Evolutionary conservation across 2,797 vertebrate genomes (phyloP), one percentile per base, ranked within the genome.

Genomic region (Leuciscus waleckii): DNA sequence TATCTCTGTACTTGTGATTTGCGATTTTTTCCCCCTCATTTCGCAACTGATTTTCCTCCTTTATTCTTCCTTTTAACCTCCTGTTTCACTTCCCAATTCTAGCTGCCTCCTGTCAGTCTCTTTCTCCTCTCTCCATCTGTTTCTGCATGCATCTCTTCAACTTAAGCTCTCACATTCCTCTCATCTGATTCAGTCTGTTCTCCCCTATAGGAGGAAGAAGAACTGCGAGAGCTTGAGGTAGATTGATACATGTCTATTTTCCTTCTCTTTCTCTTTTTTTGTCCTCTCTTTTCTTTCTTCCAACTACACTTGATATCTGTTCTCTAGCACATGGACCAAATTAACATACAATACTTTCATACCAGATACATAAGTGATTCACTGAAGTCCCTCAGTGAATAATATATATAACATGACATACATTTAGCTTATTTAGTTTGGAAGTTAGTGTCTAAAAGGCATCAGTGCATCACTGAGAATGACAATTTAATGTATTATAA

Each of bases 161-260:
- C 69, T 37, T 39, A 49, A 68, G 43, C 69, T 84, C n/a, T 83
- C 56, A 68, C 61, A n/a, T 26, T 46, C 80, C 29, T n/a, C 49
- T 56, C 76, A 68, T 73, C 46, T 86, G 51, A 82, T 69, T 58
- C 74, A 49, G 19, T 94, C 88, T 94, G 85, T 94, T 88, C 90
- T 92, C 90, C 83, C 84, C 87, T 93, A 63, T 92, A 96, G 95
- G 95, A 96, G 69, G 95, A 96, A 93, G 95, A 96, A 91, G 95
- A 96, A 88, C 94, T 96, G 54, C 94, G 78, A 77, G 90, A 95
- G 89, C 94, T 96, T 93, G 94, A 96, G 96, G 95, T 96, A 96
- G 92, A 95, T 91, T 86, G 23, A 88, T 54, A 69, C 81, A 35
- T 77, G 73, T 79, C 32, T 46, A 11, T 86, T 49, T 46, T 88